Evolutionary conservation across 2,888 invertebrate species (phyloP), one percentile per base, ranked within the genome.

Genomic region (Saturnia pavonia): DNA sequence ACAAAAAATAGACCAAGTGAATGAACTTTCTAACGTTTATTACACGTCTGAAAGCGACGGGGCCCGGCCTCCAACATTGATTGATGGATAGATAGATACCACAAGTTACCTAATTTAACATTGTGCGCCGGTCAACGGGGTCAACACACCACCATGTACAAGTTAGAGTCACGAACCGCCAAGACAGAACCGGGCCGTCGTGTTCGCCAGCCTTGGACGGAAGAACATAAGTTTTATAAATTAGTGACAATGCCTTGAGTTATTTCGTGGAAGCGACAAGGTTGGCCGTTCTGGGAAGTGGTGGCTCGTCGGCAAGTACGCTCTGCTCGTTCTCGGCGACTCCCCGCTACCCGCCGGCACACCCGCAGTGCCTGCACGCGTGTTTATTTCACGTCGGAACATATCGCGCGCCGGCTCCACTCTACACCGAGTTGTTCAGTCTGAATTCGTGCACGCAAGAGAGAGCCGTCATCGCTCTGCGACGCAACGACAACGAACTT

Each of bases 231-330:
- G 87, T 90, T 90, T 91, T 89, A 91, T 90, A 91, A 91, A 92
- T 92, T 90, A 91, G 91, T 91, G 91, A 92, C 92, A 92, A 92
- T 92, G 89, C 88, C 87, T 87, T 86, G 89, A 89, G 91, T 88
- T 89, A 83, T 87, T 94, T 92, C 92, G 88, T 86, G 84, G 92
- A 93, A 92, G 85, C 84, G 85, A 85, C 91, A 91, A 91, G 92
- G 90, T 90, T 91, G 90, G 88, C 83, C 80, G 85, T 92, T 93
- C 92, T 91, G 83, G 86, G 92, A 93, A 92, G 85, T 82, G 88
- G 82, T 84, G 83, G 75, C 54, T 54, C 54, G 54, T 54, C 54
- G 54, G 54, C 54, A 54, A 54, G 75, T 78, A 76, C 78, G 73
- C 72, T n/a, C 74, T 75, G 81, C 76, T 78, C 80, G 79, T 76